Evolutionary conservation across 2,113 vertebrate species (phyloP).

Genomic region (Garra rufa): DNA sequence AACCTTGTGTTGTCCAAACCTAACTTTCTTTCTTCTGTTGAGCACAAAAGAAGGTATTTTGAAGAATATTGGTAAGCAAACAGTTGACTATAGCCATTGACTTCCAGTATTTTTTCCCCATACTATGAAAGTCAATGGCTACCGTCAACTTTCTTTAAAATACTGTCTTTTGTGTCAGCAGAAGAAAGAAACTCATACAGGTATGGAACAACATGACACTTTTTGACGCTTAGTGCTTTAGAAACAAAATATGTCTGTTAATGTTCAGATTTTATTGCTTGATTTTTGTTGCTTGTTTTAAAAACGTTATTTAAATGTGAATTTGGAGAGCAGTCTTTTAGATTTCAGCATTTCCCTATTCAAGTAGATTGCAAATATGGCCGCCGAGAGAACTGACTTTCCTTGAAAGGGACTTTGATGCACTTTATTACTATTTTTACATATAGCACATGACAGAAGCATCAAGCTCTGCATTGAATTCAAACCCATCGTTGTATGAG

Average conservation of each 20-base stretch:
- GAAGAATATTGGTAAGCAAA: too few species aligned
- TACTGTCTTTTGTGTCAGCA: neutral
- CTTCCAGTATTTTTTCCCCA: too few species aligned
- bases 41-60: too few species aligned
- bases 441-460: slow-evolving; percentile 9
- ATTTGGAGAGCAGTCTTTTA: neutral
- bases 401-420: slow-evolving; percentile 10
- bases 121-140: too few species aligned
- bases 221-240: too few species aligned
- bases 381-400: neutral
- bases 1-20: too few species aligned
- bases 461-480: neutral
- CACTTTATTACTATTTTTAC: slow-evolving; percentile 22
- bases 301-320: neutral
- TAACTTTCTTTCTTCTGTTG: too few species aligned
- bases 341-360: neutral
- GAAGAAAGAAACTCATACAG: neutral
- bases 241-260: neutral
- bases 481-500: slow-evolving; percentile 2
- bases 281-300: neutral
- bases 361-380: neutral
- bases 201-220: too few species aligned
- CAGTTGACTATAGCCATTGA: neutral
- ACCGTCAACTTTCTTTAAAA: neutral
- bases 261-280: neutral